Evolutionary conservation across 2,113 vertebrate genomes (phyloP).

Genomic region (Ptychochromis oligacanthus): DNA sequence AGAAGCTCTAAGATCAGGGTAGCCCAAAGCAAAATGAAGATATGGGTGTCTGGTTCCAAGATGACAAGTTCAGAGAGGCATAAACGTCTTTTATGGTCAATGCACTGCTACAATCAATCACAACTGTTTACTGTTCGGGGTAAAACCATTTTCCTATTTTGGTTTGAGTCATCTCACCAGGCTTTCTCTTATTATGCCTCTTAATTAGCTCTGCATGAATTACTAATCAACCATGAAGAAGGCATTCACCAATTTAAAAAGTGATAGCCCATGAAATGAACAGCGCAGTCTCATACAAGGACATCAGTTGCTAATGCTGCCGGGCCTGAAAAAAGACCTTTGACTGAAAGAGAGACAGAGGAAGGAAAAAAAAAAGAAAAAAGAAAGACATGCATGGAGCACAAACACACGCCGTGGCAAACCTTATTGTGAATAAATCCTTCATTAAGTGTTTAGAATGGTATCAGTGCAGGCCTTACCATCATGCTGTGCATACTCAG

Average conservation of each 20-base stretch:
- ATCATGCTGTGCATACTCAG: slow-evolving; percentile 69
- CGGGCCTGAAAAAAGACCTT: slow-evolving; percentile 56
- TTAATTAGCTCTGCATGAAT: slow-evolving; percentile 82
- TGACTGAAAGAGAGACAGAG: slow-evolving; percentile 35
- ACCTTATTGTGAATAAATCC: slow-evolving; percentile 69
- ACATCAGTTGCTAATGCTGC: slow-evolving; percentile 72
- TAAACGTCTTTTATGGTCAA: slow-evolving; percentile 40
- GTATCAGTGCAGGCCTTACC: slow-evolving; percentile 61
- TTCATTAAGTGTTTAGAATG: slow-evolving; percentile 80
- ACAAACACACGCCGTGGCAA: slow-evolving; percentile 27
- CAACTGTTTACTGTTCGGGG: slow-evolving; percentile 62
- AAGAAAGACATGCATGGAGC: background rate
- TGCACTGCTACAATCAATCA: slow-evolving; percentile 51
- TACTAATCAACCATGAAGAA: slow-evolving; percentile 82
- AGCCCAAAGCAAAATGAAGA: slow-evolving; percentile 48
- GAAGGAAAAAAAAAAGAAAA: slow-evolving; percentile 10
- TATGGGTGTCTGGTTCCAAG: slow-evolving; percentile 35
- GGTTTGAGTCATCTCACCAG: slow-evolving; percentile 68
- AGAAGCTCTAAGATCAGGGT: slow-evolving; percentile 62
- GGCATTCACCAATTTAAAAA: slow-evolving; percentile 82
- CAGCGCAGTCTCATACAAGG: slow-evolving; percentile 65
- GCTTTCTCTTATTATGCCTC: slow-evolving; percentile 79
- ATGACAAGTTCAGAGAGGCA: slow-evolving; percentile 36
- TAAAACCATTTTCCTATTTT: slow-evolving; percentile 57
- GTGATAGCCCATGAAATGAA: slow-evolving; percentile 84